Evolutionary conservation across 2,888 invertebrate genomes (phyloP), one percentile per base, ranked within the genome.

Genomic region (Entomobrya proxima): DNA sequence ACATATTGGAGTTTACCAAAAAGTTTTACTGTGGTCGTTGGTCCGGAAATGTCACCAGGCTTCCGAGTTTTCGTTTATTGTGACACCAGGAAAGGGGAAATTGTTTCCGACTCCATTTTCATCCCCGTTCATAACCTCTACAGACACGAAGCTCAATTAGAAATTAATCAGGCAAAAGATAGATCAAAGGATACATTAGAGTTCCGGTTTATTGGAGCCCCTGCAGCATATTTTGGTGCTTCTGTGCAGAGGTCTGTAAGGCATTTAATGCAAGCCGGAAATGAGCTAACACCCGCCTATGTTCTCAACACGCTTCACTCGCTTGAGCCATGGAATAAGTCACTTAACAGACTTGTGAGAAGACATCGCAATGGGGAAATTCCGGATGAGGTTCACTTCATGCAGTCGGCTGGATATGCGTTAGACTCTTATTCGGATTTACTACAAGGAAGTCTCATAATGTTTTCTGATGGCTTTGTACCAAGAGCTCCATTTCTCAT

Each of bases 41-140:
- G 93, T 7, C 55, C 93, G 35, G 93, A 93, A 88, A 94, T 94
- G 94, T 92, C 93, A 1, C 94, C 94, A 0, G 92, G 92, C 9
- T 93, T 93, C 88, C 92, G 92, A 64, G 91, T 94, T 1, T 90
- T 94, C 6, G 93, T 93, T 2, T 93, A 93, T 89, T 92, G 92
- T 89, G 90, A 93, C 4, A 91, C 92, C 4, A 89, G 91, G 13
- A 91, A 92, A 47, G 92, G 92, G 30, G 92, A 93, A 89, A 91
- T 94, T n/a, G 90, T 93, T 1, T 91, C 93, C 1, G 94, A 94
- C 89, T 92, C 92, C 52, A 91, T 93, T 15, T 93, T 92, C 88
- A 91, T 94, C 87, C 93, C 93, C 61, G 93, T 94, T 15, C 92
- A 93, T 87, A 92, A 93, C 52, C 92, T 93, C 55, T 91, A 92